These are phyloP conservation scores for Chelonoidis abingdonii DNA, from an alignment of 2,113 vertebrate species.

Conservation along the genomic window DNA sequence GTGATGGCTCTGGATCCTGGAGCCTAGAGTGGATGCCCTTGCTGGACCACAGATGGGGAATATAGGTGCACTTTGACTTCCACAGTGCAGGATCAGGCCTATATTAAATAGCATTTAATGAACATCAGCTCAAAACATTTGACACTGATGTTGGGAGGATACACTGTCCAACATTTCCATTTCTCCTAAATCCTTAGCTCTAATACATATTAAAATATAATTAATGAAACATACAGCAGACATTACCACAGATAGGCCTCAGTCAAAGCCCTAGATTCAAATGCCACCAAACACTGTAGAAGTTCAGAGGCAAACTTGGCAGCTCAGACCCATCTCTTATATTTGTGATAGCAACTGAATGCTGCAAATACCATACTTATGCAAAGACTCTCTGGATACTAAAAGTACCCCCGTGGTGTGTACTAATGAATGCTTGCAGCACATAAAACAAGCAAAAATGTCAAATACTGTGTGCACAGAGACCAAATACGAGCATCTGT, in stretches of 20 bases:
- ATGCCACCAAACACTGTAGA: not conserved
- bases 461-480: not conserved
- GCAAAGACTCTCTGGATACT: not conserved
- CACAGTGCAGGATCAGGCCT: not conserved
- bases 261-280: not conserved
- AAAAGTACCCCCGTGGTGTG: not conserved
- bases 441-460: fast-evolving
- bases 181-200: not conserved
- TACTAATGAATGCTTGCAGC: not conserved
- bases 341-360: not conserved
- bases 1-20: too few species aligned
- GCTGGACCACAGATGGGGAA: too few species aligned
- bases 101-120: not conserved
- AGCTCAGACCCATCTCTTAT: not conserved
- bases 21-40: too few species aligned
- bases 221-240: not conserved
- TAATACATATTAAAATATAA: not conserved
- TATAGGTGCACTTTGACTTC: not conserved
- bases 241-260: not conserved
- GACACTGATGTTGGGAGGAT: not conserved
- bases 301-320: fast-evolving
- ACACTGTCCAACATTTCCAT: not conserved
- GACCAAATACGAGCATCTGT: not conserved
- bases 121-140: not conserved
- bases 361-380: fast-evolving